These are phyloP conservation scores for Gadopsis bispinosus DNA, from an alignment of 2,797 vertebrate species.

Conservation along the genomic window DNA sequence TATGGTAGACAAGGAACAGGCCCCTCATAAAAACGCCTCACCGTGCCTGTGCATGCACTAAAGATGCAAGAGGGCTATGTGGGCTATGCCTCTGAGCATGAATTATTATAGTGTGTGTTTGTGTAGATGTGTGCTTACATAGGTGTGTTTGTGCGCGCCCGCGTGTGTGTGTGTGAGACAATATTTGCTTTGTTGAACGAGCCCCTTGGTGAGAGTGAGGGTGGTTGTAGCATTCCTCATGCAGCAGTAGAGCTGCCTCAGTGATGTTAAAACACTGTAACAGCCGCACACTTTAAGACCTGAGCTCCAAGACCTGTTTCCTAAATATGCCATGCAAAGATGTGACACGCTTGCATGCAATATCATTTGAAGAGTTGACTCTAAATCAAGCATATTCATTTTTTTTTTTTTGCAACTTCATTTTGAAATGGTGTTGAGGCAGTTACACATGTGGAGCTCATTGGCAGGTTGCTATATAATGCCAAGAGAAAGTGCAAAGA, in stretches of 20 bases:
- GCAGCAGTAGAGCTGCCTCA: slow-evolving; percentile 55
- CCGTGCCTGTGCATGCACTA: slow-evolving; percentile 51
- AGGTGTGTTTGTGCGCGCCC: slow-evolving; percentile 52
- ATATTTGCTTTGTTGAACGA: slow-evolving; percentile 86
- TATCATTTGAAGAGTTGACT: neutral
- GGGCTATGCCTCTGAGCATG: slow-evolving; percentile 54
- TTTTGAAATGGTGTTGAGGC: neutral
- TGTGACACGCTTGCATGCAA: neutral
- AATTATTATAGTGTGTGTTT: slow-evolving; percentile 69
- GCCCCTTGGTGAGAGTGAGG: slow-evolving; percentile 76
- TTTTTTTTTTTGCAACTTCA: neutral
- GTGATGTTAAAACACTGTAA: slow-evolving; percentile 55
- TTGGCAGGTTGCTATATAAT: neutral
- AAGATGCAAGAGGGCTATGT: slow-evolving; percentile 48
- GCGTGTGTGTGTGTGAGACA: slow-evolving; percentile 77
- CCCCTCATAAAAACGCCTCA: slow-evolving; percentile 88
- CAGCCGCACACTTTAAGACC: slow-evolving; percentile 52
- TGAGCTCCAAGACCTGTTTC: slow-evolving; percentile 29
- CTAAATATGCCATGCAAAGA: neutral
- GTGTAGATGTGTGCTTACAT: slow-evolving; percentile 41
- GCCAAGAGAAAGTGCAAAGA: neutral
- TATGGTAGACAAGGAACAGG: slow-evolving; percentile 77
- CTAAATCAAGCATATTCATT: neutral
- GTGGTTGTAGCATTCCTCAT: slow-evolving; percentile 59
- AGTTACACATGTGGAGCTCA: neutral